Percentiles rank a stretch among this genome's conserved stretches.
Conservation (phyloP, 1,140 invertebrate species). For the Drosophila eugracilis region DNA sequence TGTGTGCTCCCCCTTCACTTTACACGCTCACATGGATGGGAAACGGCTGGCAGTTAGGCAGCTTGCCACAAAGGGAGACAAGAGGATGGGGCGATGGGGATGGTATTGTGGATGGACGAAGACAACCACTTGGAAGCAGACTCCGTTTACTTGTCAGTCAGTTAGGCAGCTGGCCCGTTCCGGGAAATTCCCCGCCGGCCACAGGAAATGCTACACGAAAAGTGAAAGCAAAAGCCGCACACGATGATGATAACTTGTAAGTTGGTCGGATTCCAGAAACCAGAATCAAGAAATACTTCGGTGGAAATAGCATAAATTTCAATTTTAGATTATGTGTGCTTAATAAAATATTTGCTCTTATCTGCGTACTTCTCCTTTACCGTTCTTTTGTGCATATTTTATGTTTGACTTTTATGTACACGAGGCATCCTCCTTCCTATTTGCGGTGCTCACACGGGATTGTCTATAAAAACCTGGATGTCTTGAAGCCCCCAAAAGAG, state of each 20-base stretch:
- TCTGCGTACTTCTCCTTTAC: slow-evolving; percentile 22
- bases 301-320: slow-evolving; percentile 72
- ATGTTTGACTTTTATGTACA: slow-evolving; percentile 49
- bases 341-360: slow-evolving; percentile 76
- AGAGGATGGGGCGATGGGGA: not conserved
- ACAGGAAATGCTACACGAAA: slow-evolving; percentile 68
- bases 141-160: slow-evolving; percentile 71
- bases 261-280: slow-evolving; percentile 35
- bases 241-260: slow-evolving; percentile 67
- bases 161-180: slow-evolving; percentile 67
- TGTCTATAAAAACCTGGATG: slow-evolving; percentile 4
- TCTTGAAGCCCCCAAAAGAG: slow-evolving; percentile 14
- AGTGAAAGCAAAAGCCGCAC: slow-evolving; percentile 57
- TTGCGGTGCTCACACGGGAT: slow-evolving; percentile 15
- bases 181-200: slow-evolving; percentile 56
- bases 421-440: slow-evolving; percentile 15
- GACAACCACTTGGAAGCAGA: slow-evolving; percentile 31
- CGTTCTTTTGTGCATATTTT: slow-evolving; percentile 25
- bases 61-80: slow-evolving; percentile 27
- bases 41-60: slow-evolving; percentile 46
- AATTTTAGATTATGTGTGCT: slow-evolving; percentile 78
- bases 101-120: not conserved
- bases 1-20: slow-evolving; percentile 36
- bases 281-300: slow-evolving; percentile 13
- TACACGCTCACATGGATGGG: slow-evolving; percentile 46